Conservation (phyloP, 2,888 invertebrate species). For the Heliconius cydno region DNA sequence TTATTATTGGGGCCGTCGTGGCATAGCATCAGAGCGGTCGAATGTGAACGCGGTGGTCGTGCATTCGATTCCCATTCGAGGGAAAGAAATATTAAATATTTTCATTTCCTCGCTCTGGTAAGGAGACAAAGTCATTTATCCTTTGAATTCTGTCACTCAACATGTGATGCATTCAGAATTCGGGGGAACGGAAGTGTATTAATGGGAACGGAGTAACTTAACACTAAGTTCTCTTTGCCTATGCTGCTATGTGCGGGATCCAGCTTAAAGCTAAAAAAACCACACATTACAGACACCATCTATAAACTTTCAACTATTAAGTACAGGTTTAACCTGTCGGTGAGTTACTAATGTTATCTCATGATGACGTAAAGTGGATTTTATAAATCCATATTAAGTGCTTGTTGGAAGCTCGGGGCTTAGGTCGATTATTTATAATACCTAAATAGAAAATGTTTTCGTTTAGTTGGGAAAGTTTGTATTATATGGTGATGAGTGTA, state of each 20-base stretch:
- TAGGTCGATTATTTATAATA: conserved; percentile 1
- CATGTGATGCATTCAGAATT: no score
- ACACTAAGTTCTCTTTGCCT: background rate
- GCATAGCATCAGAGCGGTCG: background rate
- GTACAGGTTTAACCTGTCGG: conserved; percentile 14
- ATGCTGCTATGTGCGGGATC: background rate
- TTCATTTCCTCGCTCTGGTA: no score
- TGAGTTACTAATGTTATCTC: conserved; percentile 4
- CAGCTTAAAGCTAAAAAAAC: background rate
- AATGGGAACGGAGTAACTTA: no score
- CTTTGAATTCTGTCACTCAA: no score
- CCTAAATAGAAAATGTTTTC: background rate
- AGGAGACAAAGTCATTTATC: no score
- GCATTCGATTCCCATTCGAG: no score
- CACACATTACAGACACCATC: background rate
- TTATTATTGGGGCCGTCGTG: background rate
- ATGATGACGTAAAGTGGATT: conserved; percentile 16
- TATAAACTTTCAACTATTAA: background rate
- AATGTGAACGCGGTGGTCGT: no score
- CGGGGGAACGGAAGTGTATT: no score
- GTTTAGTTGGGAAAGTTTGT: background rate
- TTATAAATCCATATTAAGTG: conserved; percentile 24
- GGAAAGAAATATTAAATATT: no score
- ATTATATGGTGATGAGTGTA: background rate
- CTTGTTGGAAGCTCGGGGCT: conserved; percentile 11